Evolutionary conservation across 1,140 invertebrate genomes (phyloP).

Genomic region (Dendroctonus ponderosae): DNA sequence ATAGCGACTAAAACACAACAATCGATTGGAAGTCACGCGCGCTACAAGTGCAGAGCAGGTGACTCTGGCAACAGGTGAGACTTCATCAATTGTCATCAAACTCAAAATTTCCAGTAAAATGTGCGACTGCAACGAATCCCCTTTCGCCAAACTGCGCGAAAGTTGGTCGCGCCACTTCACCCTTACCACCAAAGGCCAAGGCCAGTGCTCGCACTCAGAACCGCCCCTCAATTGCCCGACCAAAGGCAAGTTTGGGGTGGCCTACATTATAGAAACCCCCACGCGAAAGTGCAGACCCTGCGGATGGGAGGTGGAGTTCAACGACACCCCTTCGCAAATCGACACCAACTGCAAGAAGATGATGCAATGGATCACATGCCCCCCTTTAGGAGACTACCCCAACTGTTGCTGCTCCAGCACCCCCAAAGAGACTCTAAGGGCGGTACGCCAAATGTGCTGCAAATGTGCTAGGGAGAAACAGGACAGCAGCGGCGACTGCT

Average conservation of each 20-base stretch:
- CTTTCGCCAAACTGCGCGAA: conserved; percentile 15
- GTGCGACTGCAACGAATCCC: conserved; percentile 23
- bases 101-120: conserved; percentile 17
- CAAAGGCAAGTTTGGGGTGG: conserved; percentile 36
- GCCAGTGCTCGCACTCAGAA: conserved; percentile 13
- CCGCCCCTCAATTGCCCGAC: not conserved
- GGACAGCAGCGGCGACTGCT: conserved; percentile 9
- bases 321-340: conserved; percentile 42
- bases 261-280: conserved; percentile 35
- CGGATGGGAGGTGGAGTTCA: conserved; percentile 45
- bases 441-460: not conserved
- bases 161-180: conserved; percentile 12
- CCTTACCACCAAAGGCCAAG: not conserved
- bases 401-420: conserved; percentile 9
- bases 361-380: conserved; percentile 41
- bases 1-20: too few relatives aligned
- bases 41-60: too few relatives aligned
- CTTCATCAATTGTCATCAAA: conserved; percentile 5
- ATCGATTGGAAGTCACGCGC: too few relatives aligned
- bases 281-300: conserved; percentile 36
- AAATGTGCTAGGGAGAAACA: not conserved
- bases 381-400: conserved; percentile 33
- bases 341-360: conserved; percentile 42
- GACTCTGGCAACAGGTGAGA: not conserved
- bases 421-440: not conserved